Conservation (phyloP, 2,888 invertebrate species). For the Amblyjoppa proteus region DNA sequence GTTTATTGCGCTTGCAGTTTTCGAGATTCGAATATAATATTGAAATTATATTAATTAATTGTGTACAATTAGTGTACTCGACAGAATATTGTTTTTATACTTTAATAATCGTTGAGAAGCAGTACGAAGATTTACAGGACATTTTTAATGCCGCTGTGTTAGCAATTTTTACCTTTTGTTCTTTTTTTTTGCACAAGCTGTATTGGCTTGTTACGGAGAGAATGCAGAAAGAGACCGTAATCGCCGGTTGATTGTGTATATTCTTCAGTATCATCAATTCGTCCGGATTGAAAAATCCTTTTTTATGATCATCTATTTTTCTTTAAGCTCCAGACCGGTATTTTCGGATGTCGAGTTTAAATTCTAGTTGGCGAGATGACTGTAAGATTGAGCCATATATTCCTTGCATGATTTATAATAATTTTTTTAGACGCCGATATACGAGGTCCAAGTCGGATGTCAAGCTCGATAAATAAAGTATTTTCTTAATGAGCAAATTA, state of each 20-base stretch:
- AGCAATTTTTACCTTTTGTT: background rate
- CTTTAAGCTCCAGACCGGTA: conserved; percentile 68
- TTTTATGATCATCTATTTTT: conserved; percentile 66
- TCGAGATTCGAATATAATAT: background rate
- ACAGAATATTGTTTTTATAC: background rate
- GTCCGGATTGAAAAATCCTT: conserved; percentile 67
- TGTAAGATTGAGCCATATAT: conserved; percentile 27
- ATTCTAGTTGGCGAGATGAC: conserved; percentile 37
- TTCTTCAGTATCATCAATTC: conserved; percentile 63
- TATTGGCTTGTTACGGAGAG: background rate
- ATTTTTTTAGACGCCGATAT: background rate
- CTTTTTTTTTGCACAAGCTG: background rate
- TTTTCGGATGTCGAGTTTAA: conserved; percentile 58
- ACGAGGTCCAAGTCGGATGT: background rate
- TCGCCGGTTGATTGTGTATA: background rate
- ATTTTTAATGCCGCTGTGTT: background rate
- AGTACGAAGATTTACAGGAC: background rate
- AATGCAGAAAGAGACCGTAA: background rate
- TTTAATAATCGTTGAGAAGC: conserved; percentile 3
- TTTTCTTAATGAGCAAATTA: background rate
- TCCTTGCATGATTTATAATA: background rate
- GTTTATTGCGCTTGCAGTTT: background rate
- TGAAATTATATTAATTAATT: background rate
- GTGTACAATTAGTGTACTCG: background rate
- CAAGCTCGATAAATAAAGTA: background rate